phyloP scores from a whole-genome alignment of 1,140 invertebrate species.

The Ceratina calcarata region DNA sequence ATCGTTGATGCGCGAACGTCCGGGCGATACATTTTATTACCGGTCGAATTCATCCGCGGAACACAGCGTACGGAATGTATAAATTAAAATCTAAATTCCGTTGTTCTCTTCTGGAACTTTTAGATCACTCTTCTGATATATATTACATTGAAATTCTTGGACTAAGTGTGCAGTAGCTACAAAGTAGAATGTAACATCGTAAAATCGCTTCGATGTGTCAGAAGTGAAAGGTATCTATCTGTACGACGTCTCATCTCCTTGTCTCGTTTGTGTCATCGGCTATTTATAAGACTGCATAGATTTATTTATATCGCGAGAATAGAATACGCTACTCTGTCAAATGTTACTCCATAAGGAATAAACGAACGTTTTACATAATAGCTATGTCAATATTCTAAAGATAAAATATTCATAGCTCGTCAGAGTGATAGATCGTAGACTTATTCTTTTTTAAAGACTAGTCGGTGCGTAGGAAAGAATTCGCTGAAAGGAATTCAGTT shows the following conservation, averaged over 20 bases:
- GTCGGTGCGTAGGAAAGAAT: not conserved
- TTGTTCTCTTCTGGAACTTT: not conserved
- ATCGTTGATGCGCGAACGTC: slow-evolving; percentile 23
- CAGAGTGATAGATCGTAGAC: too few relatives aligned
- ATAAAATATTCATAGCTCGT: too few relatives aligned
- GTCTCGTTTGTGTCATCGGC: slow-evolving; percentile 18
- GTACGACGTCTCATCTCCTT: not conserved
- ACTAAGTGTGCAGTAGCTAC: too few relatives aligned
- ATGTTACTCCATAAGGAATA: not conserved
- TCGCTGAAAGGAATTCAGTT: not conserved
- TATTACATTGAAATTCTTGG: too few relatives aligned
- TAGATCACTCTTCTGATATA: not conserved
- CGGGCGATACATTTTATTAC: slow-evolving; percentile 20
- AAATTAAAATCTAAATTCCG: not conserved
- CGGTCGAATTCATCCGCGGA: slow-evolving; percentile 17
- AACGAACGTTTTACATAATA: too few relatives aligned
- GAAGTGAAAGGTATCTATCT: slow-evolving; percentile 10
- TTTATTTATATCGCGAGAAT: not conserved
- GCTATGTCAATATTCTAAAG: too few relatives aligned
- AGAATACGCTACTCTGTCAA: not conserved
- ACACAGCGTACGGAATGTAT: slow-evolving; percentile 20
- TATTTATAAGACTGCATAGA: slow-evolving; percentile 12
- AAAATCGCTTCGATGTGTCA: not conserved
- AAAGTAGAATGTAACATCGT: too few relatives aligned
- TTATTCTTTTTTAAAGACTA: too few relatives aligned